These are phyloP conservation scores for Camponotus fellah DNA, from an alignment of 2,888 invertebrate species.

Conservation along the genomic window DNA sequence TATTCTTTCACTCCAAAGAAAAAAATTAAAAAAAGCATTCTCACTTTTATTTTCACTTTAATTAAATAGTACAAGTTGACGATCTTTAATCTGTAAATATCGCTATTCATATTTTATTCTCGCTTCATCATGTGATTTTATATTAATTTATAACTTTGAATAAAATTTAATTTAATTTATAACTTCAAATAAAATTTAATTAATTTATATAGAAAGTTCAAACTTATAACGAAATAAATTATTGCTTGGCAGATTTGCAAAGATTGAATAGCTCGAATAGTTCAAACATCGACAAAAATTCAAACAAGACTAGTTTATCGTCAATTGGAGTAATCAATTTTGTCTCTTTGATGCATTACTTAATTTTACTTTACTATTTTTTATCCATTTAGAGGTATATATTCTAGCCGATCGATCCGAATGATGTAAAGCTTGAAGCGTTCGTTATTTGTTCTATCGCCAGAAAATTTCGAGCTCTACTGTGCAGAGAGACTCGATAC, in stretches of 20 bases:
- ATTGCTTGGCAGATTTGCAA: neutral
- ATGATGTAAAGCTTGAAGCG: neutral
- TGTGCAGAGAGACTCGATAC: neutral
- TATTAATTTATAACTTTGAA: neutral
- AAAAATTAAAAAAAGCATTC: neutral
- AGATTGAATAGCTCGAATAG: neutral
- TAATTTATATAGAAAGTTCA: neutral
- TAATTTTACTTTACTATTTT: neutral
- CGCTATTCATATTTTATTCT: neutral
- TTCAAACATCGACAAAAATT: neutral
- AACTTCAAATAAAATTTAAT: neutral
- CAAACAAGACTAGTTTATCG: neutral
- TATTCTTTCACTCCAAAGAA: neutral
- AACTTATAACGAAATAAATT: neutral
- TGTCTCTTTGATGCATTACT: neutral
- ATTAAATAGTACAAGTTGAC: neutral
- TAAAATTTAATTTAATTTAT: slow-evolving; percentile 9
- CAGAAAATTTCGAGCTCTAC: neutral
- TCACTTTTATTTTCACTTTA: neutral
- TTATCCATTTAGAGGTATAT: neutral
- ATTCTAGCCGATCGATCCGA: neutral
- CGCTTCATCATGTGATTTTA: neutral
- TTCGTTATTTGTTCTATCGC: neutral
- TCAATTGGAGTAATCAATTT: neutral
- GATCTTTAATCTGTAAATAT: neutral